These are phyloP conservation scores for Rhopalosiphum padi DNA, from an alignment of 1,140 invertebrate genomes.

Conservation along the genomic window DNA sequence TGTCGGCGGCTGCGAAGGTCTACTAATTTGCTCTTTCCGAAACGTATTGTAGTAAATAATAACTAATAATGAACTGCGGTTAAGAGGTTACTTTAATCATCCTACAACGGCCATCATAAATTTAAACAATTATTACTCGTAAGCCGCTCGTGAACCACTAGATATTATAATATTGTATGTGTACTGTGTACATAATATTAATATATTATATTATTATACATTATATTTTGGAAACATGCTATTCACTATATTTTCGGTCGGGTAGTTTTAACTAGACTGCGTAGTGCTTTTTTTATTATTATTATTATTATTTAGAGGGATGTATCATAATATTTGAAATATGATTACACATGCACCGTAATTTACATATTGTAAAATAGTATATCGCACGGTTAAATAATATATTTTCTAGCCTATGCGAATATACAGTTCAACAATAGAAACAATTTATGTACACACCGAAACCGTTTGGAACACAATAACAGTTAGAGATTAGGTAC, in stretches of 20 bases:
- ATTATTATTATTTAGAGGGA: background rate
- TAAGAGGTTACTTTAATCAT: slow-evolving; percentile 6
- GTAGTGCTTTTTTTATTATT: background rate
- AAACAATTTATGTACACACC: slow-evolving; percentile 5
- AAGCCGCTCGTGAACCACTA: background rate
- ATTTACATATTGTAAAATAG: background rate
- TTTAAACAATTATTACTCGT: slow-evolving; percentile 8
- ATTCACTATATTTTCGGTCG: background rate
- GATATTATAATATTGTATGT: background rate
- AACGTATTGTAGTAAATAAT: background rate
- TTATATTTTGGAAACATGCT: background rate
- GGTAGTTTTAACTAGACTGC: background rate
- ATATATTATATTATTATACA: background rate
- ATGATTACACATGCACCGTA: background rate
- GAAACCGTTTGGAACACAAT: background rate
- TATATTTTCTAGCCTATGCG: background rate
- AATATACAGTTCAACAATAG: background rate
- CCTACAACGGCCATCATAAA: background rate
- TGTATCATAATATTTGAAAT: background rate
- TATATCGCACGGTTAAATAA: background rate
- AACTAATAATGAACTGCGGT: background rate
- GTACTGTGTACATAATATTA: background rate
- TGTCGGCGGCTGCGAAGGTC: background rate
- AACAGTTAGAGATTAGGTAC: slow-evolving; percentile 2
- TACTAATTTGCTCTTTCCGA: background rate